Evolutionary conservation across 1,140 invertebrate species (phyloP), one percentile per base, ranked within the genome.

Genomic region (Octopus bimaculoides): DNA sequence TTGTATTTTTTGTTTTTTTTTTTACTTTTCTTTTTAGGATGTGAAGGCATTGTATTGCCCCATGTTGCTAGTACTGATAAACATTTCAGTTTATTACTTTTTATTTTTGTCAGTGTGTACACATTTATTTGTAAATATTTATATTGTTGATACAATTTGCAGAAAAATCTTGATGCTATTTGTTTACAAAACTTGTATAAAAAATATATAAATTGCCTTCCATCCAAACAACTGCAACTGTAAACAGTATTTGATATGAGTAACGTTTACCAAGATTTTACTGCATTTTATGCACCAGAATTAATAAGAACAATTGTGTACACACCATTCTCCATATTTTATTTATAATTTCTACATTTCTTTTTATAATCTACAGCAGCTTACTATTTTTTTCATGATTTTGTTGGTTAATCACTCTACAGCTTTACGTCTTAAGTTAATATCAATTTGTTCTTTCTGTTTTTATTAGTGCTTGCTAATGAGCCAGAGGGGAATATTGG

Each of bases 401-500:
- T 12, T 71, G 66, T 71, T 20, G 14, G 8, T 71, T 71, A 20
- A 71, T 20, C 17, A 71, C 17, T 71, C 26, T 20, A 71, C 66
- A 71, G 66, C 66, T 71, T 71, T 71, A 20, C 66, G 26, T 71
- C 66, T 75, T 75, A 75, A 75, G 74, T 75, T 75, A 75, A 75
- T 75, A 41, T 75, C 74, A 75, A 75, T 75, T 75, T 75, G 74
- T 75, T 75, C 74, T 75, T 75, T 75, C 74, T 75, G 74, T 81
- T 83, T 83, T 83, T 79, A 82, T 83, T 86, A 87, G 86, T 87
- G 86, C 86, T 87, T 83, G 80, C 83, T 79, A 87, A 84, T 84
- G 86, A 87, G 79, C 82, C 84, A 81, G 86, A 84, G 75, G 81
- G 82, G 77, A 86, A 84, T 84, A 83, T 86, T 81, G 86, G 86